phyloP scores from a whole-genome alignment of 2,797 vertebrate genomes.

The Tamandua tetradactyla region DNA sequence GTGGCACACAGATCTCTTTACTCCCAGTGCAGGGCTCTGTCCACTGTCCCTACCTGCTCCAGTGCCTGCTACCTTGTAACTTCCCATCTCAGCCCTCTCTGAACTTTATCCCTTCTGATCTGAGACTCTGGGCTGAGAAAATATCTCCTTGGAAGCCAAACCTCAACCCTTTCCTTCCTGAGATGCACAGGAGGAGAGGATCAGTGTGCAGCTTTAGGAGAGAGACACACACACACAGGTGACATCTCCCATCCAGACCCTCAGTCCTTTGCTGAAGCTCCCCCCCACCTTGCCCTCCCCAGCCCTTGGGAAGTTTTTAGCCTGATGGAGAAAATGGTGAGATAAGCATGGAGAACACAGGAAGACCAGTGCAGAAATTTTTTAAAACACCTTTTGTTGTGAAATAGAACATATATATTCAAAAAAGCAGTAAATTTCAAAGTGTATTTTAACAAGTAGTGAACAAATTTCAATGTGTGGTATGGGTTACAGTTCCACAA shows the following conservation, averaged over 20 bases:
- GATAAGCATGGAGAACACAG: background rate
- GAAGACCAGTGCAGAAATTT: background rate
- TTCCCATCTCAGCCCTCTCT: background rate
- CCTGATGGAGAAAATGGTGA: background rate
- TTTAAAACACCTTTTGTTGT: no score
- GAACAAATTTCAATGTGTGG: no score
- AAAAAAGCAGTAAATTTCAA: no score
- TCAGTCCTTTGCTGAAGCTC: background rate
- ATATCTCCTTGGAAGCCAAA: background rate
- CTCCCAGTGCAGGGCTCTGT: background rate
- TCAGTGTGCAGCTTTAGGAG: background rate
- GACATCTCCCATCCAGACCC: no score
- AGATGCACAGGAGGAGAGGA: background rate
- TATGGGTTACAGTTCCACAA: no score
- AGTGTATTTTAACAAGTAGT: no score
- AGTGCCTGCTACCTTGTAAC: background rate
- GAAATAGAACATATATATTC: no score
- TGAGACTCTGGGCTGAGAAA: background rate
- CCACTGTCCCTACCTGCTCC: background rate
- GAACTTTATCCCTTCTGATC: background rate
- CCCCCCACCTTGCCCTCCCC: rapidly evolving
- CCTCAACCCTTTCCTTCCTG: background rate
- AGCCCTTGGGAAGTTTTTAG: background rate
- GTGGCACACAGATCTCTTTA: rapidly evolving
- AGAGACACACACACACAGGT: background rate